Percentiles rank a stretch among this genome's conserved stretches.
Conservation (phyloP, 2,888 invertebrate species). For the Synergus itoensis region DNA sequence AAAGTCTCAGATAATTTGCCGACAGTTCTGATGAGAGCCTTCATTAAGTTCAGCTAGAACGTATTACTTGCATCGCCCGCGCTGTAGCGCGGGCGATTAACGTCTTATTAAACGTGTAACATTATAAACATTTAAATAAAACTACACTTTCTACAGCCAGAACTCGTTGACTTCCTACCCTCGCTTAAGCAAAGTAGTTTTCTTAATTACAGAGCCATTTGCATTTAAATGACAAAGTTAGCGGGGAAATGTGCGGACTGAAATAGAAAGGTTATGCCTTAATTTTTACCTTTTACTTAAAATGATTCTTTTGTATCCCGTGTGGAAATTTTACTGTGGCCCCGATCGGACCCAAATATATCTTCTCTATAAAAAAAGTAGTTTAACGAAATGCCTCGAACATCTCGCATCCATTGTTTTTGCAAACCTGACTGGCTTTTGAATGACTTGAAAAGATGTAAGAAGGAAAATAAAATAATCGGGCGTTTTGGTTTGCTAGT, state of each 20-base stretch:
- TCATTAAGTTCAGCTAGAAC: slow-evolving; percentile 37
- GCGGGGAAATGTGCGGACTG: slow-evolving; percentile 49
- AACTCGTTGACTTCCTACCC: slow-evolving; percentile 31
- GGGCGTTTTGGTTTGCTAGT: too few relatives aligned
- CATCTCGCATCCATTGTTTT: too few relatives aligned
- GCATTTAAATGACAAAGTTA: slow-evolving; percentile 59
- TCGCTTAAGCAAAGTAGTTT: slow-evolving; percentile 56
- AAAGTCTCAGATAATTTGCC: slow-evolving; percentile 42
- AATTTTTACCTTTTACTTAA: neutral
- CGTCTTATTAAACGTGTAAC: slow-evolving; percentile 21
- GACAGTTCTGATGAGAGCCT: slow-evolving; percentile 41
- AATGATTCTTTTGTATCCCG: neutral
- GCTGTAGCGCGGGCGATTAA: neutral
- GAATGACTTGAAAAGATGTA: too few relatives aligned
- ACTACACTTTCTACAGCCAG: slow-evolving; percentile 34
- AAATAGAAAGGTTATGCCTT: slow-evolving; percentile 47
- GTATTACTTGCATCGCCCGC: slow-evolving; percentile 43
- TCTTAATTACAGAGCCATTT: slow-evolving; percentile 58
- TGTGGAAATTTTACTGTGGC: neutral
- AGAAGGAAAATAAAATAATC: too few relatives aligned
- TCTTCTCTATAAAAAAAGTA: too few relatives aligned
- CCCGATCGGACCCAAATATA: too few relatives aligned
- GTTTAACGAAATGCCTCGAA: too few relatives aligned
- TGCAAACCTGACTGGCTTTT: too few relatives aligned
- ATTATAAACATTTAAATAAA: slow-evolving; percentile 50